Evolutionary conservation across 2,113 vertebrate species (phyloP).

Genomic region (Ia io): DNA sequence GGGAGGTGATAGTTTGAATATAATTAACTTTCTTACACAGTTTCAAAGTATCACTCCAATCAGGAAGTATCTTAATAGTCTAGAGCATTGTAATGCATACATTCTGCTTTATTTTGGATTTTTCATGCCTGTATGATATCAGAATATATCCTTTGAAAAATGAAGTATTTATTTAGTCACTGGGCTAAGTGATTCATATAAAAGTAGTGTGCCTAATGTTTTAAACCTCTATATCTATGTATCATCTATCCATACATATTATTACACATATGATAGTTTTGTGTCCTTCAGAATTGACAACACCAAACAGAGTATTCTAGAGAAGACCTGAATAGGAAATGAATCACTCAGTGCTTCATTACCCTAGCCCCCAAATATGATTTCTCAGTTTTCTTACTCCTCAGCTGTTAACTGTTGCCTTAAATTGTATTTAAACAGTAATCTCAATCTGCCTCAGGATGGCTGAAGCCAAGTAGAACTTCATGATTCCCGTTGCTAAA

Average conservation of each 20-base stretch:
- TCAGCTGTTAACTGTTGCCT: not conserved
- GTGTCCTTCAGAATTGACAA: not conserved
- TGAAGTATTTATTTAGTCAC: not conserved
- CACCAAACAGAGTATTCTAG: not conserved
- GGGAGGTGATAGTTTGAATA: not conserved
- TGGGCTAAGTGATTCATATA: not conserved
- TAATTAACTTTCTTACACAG: not conserved
- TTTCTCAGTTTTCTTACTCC: not conserved
- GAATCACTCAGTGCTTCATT: accelerated
- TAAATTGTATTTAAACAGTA: not conserved
- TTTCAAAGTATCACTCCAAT: not conserved
- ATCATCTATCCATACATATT: not conserved
- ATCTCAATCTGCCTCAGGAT: not conserved
- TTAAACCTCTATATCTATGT: not conserved
- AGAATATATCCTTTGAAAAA: not conserved
- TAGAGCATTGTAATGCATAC: not conserved
- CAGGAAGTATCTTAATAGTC: not conserved
- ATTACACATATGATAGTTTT: not conserved
- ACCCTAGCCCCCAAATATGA: not conserved
- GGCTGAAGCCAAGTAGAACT: not conserved
- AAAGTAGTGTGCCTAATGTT: not conserved
- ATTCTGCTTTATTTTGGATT: not conserved
- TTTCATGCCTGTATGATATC: not conserved
- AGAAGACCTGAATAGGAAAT: not conserved
- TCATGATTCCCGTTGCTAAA: not conserved